Conservation (phyloP, 2,797 vertebrate species). For the Onychomys leucogaster region DNA sequence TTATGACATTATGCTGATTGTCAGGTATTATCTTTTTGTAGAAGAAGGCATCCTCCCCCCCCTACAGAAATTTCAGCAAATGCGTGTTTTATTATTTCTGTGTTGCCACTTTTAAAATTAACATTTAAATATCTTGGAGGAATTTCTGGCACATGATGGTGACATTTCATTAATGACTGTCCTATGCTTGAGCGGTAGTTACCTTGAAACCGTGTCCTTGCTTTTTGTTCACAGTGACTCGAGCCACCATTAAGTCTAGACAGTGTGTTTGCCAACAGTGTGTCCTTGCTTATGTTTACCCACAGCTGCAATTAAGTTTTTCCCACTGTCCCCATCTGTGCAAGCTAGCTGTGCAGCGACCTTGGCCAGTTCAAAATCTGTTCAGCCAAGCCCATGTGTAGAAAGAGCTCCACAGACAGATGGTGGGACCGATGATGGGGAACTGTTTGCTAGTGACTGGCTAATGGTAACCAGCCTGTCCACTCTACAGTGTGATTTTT, state of each 20-base stretch:
- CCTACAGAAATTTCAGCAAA: conserved; percentile 19
- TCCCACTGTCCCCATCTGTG: conserved; percentile 77
- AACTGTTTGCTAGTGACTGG: conserved; percentile 24
- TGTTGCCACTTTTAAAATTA: neutral
- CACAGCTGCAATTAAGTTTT: conserved; percentile 78
- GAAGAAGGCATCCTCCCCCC: neutral
- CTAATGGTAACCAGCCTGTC: conserved; percentile 40
- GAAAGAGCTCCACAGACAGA: conserved; percentile 60
- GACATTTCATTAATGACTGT: neutral
- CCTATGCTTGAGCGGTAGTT: neutral
- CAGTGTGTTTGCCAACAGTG: conserved; percentile 53
- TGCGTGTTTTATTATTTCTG: neutral
- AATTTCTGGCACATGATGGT: neutral
- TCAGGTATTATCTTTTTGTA: neutral
- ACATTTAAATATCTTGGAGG: neutral
- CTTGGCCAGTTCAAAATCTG: conserved; percentile 76
- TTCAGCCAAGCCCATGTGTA: conserved; percentile 48
- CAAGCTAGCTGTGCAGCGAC: conserved; percentile 72
- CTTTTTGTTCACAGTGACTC: conserved; percentile 37
- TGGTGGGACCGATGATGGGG: conserved; percentile 56
- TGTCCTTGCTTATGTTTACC: conserved; percentile 77
- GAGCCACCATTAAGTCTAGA: conserved; percentile 67
- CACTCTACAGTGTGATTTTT: neutral
- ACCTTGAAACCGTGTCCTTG: conserved; percentile 70
- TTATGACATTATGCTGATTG: neutral